Evolutionary conservation across 1,140 invertebrate genomes (phyloP).

Genomic region (Drosophila santomea): DNA sequence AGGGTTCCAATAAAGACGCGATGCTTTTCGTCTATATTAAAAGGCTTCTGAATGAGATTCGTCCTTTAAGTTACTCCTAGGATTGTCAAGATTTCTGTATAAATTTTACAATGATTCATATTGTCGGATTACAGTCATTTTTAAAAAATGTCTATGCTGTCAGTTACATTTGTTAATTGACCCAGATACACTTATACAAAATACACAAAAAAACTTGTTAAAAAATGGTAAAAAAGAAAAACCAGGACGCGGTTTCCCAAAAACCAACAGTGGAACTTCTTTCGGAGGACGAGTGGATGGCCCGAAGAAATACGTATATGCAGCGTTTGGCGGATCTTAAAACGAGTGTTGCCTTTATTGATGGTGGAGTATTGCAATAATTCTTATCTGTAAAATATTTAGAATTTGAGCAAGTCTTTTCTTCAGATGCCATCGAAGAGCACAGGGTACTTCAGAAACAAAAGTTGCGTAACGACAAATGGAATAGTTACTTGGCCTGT

Average conservation of each 20-base stretch:
- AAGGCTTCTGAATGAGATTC: slow-evolving; percentile 55
- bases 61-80: slow-evolving; percentile 65
- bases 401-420: too few relatives aligned
- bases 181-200: slow-evolving; percentile 11
- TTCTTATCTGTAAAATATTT: not conserved
- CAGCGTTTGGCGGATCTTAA: slow-evolving; percentile 56
- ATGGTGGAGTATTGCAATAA: slow-evolving; percentile 9
- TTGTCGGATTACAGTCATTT: not conserved
- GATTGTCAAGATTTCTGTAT: not conserved
- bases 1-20: slow-evolving; percentile 51
- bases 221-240: slow-evolving; percentile 16
- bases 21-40: slow-evolving; percentile 46
- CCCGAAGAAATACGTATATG: slow-evolving; percentile 24
- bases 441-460: slow-evolving; percentile 20
- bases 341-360: slow-evolving; percentile 40
- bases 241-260: not conserved
- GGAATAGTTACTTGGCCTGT: slow-evolving; percentile 59
- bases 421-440: slow-evolving; percentile 35
- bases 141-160: slow-evolving; percentile 15
- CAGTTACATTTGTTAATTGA: not conserved
- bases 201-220: slow-evolving; percentile 9
- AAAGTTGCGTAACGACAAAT: slow-evolving; percentile 25
- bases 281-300: slow-evolving; percentile 36
- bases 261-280: not conserved
- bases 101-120: slow-evolving; percentile 20